These are phyloP conservation scores for human (Homo sapiens) DNA, from an alignment of 2,113 vertebrate species.

Conservation along the genomic window GRCh38 chr16:9556501-9557000, in stretches of 20 bases:
- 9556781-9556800: neutral
- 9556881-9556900: neutral
- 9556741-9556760: neutral
- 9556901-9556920: slow-evolving; percentile 49
- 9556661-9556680: neutral
- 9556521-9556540: neutral
- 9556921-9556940: slow-evolving; percentile 63
- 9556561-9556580: neutral
- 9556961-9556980: slow-evolving; percentile 45
- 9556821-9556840: neutral
- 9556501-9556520: too few species aligned
- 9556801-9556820: neutral
- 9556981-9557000: neutral
- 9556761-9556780: neutral
- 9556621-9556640: too few species aligned
- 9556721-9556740: neutral
- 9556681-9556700: neutral
- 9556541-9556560: neutral
- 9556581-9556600: neutral
- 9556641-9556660: neutral
- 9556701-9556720: neutral
- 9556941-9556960: slow-evolving; percentile 50
- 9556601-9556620: neutral
- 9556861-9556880: neutral
- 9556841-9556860: neutral